Evolutionary conservation across 2,888 invertebrate species (phyloP).

Genomic region (Patella ulyssiponensis): DNA sequence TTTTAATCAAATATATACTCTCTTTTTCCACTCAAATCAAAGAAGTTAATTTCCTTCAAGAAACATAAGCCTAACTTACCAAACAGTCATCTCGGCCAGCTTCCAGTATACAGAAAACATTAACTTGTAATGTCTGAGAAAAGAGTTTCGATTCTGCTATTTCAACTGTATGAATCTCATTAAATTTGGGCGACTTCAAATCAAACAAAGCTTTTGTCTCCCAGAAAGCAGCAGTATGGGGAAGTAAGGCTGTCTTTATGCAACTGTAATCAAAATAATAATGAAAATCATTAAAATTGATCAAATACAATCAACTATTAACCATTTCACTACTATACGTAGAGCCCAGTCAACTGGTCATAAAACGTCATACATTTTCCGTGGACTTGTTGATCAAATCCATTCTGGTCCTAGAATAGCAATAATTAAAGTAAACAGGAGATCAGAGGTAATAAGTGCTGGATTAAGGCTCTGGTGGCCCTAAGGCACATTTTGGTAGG

Average conservation of each 20-base stretch:
- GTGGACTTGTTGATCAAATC: too few species aligned
- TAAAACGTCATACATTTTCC: too few species aligned
- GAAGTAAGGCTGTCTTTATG: constrained; percentile 84
- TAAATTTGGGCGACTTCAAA: constrained; percentile 83
- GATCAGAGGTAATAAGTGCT: too few species aligned
- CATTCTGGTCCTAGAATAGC: too few species aligned
- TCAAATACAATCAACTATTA: neutral
- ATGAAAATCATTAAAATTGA: neutral
- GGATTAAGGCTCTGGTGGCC: too few species aligned
- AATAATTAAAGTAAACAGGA: too few species aligned
- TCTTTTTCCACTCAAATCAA: too few species aligned
- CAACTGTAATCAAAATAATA: constrained; percentile 75
- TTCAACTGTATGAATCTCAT: constrained; percentile 84
- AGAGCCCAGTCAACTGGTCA: too few species aligned
- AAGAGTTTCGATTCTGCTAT: constrained; percentile 84
- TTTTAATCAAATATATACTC: neutral
- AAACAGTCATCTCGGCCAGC: constrained; percentile 83
- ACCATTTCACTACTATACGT: too few species aligned
- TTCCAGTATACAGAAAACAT: constrained; percentile 83
- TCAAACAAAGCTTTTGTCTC: constrained; percentile 82
- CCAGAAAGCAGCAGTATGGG: constrained; percentile 73
- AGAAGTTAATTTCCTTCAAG: too few species aligned
- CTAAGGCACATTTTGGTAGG: too few species aligned
- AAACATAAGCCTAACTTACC: constrained; percentile 76
- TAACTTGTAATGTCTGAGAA: constrained; percentile 91